These are phyloP conservation scores for Taurulus bubalis DNA, from an alignment of 2,113 vertebrate species.

Conservation along the genomic window DNA sequence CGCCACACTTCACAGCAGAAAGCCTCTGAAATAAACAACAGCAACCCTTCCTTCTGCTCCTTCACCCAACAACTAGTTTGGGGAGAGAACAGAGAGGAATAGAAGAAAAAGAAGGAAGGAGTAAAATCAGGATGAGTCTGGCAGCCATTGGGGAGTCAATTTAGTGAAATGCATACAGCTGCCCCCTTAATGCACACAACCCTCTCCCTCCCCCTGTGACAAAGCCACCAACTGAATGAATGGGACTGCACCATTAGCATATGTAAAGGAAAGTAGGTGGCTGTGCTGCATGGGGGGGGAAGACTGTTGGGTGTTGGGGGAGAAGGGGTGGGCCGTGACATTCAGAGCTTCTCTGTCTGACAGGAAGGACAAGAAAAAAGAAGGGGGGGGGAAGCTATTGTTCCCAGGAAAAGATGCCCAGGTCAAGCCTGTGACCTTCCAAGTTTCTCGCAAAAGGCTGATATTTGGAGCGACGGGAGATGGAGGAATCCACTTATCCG, in stretches of 20 bases:
- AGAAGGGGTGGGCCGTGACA: slow-evolving; percentile 63
- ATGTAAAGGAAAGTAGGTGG: slow-evolving; percentile 82
- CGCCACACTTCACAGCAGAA: slow-evolving; percentile 37
- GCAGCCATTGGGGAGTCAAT: slow-evolving; percentile 65
- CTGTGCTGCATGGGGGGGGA: slow-evolving; percentile 35
- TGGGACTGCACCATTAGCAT: slow-evolving; percentile 82
- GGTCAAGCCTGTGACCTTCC: slow-evolving; percentile 60
- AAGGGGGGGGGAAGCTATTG: slow-evolving; percentile 55
- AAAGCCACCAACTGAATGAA: slow-evolving; percentile 80
- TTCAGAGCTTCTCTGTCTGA: slow-evolving; percentile 76
- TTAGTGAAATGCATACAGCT: slow-evolving; percentile 82
- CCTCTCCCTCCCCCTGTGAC: slow-evolving; percentile 66
- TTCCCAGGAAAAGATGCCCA: slow-evolving; percentile 69
- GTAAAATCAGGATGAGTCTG: slow-evolving; percentile 53
- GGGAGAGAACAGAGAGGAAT: slow-evolving; percentile 22
- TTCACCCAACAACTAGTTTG: slow-evolving; percentile 22
- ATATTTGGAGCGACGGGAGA: slow-evolving; percentile 50
- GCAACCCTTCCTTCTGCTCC: slow-evolving; percentile 20
- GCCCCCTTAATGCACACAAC: slow-evolving; percentile 66
- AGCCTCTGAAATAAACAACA: slow-evolving; percentile 44
- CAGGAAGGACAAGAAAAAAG: slow-evolving; percentile 59
- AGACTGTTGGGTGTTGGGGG: slow-evolving; percentile 57
- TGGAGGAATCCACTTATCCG: slow-evolving; percentile 34
- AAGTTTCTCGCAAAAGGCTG: slow-evolving; percentile 64
- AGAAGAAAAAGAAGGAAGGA: slow-evolving; percentile 25